Conservation (phyloP, 2,113 vertebrate genomes). For the Malurus elegans region DNA sequence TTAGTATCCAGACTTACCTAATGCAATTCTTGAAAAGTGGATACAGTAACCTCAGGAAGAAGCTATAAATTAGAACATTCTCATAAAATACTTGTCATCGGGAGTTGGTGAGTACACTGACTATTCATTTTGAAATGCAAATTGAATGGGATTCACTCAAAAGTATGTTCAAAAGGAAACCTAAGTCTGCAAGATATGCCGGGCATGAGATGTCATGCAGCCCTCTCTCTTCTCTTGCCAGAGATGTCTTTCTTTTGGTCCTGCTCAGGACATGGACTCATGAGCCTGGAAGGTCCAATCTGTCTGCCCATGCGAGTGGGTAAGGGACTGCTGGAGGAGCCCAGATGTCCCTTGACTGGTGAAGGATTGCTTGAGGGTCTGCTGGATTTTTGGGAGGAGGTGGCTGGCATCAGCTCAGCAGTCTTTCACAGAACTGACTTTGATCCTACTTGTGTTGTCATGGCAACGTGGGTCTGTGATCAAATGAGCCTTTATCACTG, state of each 20-base stretch:
- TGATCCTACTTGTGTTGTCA: neutral
- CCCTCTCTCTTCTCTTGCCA: neutral
- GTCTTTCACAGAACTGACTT: neutral
- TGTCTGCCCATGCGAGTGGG: neutral
- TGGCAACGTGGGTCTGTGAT: neutral
- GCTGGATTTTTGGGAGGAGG: neutral
- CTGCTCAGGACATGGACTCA: neutral
- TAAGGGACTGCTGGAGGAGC: neutral
- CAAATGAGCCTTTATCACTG: neutral
- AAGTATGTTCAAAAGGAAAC: neutral
- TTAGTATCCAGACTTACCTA: neutral
- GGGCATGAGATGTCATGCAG: neutral
- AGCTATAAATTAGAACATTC: neutral
- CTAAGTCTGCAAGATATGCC: neutral
- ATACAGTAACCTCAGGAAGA: neutral
- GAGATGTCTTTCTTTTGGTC: neutral
- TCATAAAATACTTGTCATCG: neutral
- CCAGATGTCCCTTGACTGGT: neutral
- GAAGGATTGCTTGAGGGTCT: neutral
- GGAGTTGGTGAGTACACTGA: neutral
- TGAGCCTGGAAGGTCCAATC: neutral
- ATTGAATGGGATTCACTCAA: neutral
- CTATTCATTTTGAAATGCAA: neutral
- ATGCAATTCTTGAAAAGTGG: neutral
- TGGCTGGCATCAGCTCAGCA: neutral